These are phyloP conservation scores for Auanema freiburgensis DNA, from an alignment of 2,888 invertebrate species.

Conservation along the genomic window DNA sequence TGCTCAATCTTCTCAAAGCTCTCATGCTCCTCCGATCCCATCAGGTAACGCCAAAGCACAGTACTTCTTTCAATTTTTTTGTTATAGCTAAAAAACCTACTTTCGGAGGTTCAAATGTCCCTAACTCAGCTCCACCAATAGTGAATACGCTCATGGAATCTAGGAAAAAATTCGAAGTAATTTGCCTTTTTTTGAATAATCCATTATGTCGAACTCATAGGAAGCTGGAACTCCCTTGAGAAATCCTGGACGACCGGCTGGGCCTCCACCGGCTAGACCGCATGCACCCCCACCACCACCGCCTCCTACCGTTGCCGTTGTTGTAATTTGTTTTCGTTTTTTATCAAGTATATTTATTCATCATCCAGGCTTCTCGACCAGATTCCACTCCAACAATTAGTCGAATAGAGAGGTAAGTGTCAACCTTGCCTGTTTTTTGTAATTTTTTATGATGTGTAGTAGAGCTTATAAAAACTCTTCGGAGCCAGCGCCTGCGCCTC, in stretches of 20 bases:
- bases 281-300: slow-evolving; percentile 18
- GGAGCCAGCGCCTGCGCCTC: slow-evolving; percentile 18
- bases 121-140: neutral
- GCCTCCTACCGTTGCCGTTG: no score
- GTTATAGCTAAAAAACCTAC: neutral
- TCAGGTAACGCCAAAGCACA: no score
- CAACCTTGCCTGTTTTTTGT: neutral
- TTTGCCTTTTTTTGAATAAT: no score
- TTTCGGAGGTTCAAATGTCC: neutral
- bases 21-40: no score
- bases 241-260: slow-evolving; percentile 9
- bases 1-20: no score
- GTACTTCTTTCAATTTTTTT: no score
- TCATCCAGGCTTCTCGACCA: neutral
- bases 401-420: slow-evolving; percentile 3
- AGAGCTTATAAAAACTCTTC: slow-evolving; percentile 6
- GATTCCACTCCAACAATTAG: neutral
- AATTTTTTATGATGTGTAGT: slow-evolving; percentile 6
- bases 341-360: no score
- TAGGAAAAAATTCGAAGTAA: no score
- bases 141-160: slow-evolving; percentile 5
- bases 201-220: no score
- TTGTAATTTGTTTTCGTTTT: no score
- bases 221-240: no score
- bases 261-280: slow-evolving; percentile 31